phyloP scores from a whole-genome alignment of 2,113 vertebrate species.

The Carettochelys insculpta region DNA sequence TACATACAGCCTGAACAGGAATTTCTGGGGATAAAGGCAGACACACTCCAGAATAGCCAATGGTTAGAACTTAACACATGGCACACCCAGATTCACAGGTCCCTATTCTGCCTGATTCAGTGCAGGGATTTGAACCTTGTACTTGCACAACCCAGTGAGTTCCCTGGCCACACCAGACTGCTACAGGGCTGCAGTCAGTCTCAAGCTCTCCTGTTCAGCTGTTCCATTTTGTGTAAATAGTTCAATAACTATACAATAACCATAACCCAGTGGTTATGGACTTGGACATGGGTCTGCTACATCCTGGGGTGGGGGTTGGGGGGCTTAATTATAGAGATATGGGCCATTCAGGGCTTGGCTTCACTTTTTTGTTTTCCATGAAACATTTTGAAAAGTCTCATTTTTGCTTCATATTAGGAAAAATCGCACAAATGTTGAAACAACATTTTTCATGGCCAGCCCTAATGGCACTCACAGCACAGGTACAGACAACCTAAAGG shows the following conservation, averaged over 20 bases:
- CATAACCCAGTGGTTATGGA: no score
- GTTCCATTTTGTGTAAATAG: background rate
- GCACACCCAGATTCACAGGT: background rate
- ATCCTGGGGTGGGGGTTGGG: no score
- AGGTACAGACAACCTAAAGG: no score
- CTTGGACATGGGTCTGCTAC: no score
- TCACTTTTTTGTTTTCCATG: no score
- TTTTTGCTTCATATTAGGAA: background rate
- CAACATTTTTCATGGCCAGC: no score
- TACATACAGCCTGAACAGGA: background rate
- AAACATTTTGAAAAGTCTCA: background rate
- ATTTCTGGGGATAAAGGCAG: background rate
- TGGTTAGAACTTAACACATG: background rate
- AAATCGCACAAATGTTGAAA: background rate
- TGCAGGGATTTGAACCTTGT: background rate
- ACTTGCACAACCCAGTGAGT: background rate
- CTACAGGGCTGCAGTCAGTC: background rate
- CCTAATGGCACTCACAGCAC: no score
- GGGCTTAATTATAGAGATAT: no score
- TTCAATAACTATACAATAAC: background rate
- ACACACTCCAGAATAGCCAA: background rate
- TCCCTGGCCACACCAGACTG: no score
- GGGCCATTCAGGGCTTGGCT: no score
- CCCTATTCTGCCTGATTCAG: background rate
- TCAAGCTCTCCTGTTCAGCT: background rate